Percentiles rank a stretch among this genome's conserved stretches.
Conservation (phyloP, 2,113 vertebrate species). For the Sander lucioperca region DNA sequence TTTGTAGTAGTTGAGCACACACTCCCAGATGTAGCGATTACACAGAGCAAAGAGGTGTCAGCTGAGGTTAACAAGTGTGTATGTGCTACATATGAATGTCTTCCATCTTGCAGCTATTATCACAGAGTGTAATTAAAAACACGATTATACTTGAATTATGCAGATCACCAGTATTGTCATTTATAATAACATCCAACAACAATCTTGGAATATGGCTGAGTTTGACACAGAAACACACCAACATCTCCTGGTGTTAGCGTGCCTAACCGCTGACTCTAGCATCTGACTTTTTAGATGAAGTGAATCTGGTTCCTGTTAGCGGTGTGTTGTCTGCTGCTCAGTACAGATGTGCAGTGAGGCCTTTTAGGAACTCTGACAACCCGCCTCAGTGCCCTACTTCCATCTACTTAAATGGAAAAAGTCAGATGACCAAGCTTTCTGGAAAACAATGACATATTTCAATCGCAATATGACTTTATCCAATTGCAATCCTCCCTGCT, state of each 20-base stretch:
- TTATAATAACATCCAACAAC: conserved; percentile 4
- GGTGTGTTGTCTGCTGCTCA: conserved; percentile 51
- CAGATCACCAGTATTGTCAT: conserved; percentile 5
- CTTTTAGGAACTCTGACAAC: conserved; percentile 48
- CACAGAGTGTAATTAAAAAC: conserved; percentile 21
- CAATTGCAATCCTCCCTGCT: conserved; percentile 34
- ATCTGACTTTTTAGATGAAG: conserved; percentile 42
- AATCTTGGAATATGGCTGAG: not conserved
- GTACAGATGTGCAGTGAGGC: conserved; percentile 60
- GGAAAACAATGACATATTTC: conserved; percentile 61
- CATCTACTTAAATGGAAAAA: conserved; percentile 58
- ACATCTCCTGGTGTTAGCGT: conserved; percentile 9
- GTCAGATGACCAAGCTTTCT: conserved; percentile 47
- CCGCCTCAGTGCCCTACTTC: conserved; percentile 60
- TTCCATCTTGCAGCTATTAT: conserved; percentile 25
- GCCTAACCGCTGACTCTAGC: conserved; percentile 9
- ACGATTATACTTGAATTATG: conserved; percentile 5
- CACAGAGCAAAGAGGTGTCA: conserved; percentile 32
- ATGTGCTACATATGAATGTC: conserved; percentile 28
- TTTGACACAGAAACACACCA: not conserved
- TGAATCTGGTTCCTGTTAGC: conserved; percentile 73
- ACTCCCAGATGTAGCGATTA: conserved; percentile 41
- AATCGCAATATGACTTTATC: conserved; percentile 61
- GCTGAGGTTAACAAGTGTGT: conserved; percentile 24
- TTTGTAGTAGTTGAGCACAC: conserved; percentile 1